These are phyloP conservation scores for Pygoscelis antarcticus DNA, from an alignment of 2,113 vertebrate species.

Conservation along the genomic window DNA sequence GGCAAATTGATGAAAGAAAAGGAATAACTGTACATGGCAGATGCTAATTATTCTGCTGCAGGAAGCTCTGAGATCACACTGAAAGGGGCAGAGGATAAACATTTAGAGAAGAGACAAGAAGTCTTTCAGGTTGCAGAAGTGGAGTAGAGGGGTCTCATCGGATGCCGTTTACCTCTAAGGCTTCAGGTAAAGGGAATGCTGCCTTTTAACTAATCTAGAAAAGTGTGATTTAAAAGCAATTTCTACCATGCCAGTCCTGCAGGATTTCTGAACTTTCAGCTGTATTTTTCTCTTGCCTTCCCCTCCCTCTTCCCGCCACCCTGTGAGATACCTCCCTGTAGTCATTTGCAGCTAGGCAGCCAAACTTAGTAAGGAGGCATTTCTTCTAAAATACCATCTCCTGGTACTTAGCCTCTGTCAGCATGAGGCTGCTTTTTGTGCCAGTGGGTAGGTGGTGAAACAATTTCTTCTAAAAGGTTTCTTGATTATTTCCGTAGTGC, in stretches of 20 bases:
- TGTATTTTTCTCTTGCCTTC: neutral
- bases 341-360: neutral
- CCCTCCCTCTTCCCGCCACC: neutral
- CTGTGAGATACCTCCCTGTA: neutral
- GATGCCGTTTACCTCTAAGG: neutral
- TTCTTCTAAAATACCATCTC: neutral
- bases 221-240: neutral
- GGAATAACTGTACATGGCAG: neutral
- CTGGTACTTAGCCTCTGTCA: slow-evolving; percentile 5
- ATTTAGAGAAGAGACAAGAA: neutral
- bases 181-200: neutral
- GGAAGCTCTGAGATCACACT: neutral
- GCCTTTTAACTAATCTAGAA: neutral
- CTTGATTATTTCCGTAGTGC: slow-evolving; percentile 11
- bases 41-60: neutral
- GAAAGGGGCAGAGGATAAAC: neutral
- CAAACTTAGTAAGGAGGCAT: neutral
- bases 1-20: neutral
- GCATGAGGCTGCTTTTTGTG: neutral
- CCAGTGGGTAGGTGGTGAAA: neutral
- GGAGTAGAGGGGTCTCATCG: neutral
- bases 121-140: neutral
- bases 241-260: neutral
- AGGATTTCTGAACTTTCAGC: slow-evolving; percentile 1
- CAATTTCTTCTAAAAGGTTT: neutral